Base-by-base conservation (phyloP, 2,888 invertebrate genomes). In the Drosophila anomelani region DNA sequence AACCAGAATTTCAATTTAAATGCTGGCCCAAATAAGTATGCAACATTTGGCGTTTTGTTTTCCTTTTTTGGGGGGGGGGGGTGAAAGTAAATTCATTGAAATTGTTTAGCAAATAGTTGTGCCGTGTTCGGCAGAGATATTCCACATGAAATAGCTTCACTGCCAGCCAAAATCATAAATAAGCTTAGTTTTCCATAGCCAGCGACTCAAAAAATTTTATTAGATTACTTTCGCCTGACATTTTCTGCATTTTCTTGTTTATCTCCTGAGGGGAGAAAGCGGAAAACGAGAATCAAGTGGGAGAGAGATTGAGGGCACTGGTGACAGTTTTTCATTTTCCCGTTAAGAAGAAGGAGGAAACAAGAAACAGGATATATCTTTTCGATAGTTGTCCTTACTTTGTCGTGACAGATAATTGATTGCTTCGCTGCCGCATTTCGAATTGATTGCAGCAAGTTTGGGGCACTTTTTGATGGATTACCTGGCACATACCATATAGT, bases 11-110 rank as follows among this genome's bases (percentile, higher is more conserved):
- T 72, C 81, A 85, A 81, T 83, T 81, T 77, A 73, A 85, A 81
- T 79, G 76, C 76, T 61, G 84, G 56, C 66, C 80, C 60, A 77
- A 81, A 85, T 41, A 86, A 81, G 78, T 79, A 70, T 74, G 78
- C 81, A 55, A 80, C 53, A 57, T 39, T 82, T 72, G 72, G 66
- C 69, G 56, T 80, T 76, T 44, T 44, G 17, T 49, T 23, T 44
- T 51, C n/a, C 53, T 4, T 47, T 44, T 49, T 46, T 3, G 4
- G 10, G 51, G 43, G 49, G 10, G 4, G 10, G 51, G 43, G 49
- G 10, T 2, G 10, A 66, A 56, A 69, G 74, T 80, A 86, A 84
- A 81, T 84, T 61, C 78, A 84, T 84, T 80, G 81, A 80, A 84
- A 85, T 84, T 81, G 84, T 78, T 80, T 74, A 20, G 74, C 71